Conservation (phyloP, 2,113 vertebrate genomes). For the Copsychus sechellarum region DNA sequence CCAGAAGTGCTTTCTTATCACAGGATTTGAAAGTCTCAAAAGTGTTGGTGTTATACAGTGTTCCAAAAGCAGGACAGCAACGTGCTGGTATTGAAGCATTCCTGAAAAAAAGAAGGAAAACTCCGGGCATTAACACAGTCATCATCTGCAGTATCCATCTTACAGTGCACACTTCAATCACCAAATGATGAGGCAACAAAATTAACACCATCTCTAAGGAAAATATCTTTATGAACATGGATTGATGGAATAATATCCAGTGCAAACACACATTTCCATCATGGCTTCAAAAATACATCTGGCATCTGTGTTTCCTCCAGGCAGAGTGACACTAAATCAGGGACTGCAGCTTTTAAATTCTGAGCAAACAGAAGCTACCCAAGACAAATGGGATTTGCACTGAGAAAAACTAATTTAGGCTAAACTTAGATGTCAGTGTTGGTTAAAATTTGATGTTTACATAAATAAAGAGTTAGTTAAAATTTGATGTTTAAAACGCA, state of each 20-base stretch:
- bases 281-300: background rate
- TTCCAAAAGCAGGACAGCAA: slow-evolving; percentile 88
- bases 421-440: background rate
- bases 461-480: background rate
- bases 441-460: background rate
- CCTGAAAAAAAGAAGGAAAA: slow-evolving; percentile 59
- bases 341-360: background rate
- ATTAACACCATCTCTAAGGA: background rate
- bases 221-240: background rate
- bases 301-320: background rate
- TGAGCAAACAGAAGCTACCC: background rate
- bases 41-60: slow-evolving; percentile 92
- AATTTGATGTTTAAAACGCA: background rate
- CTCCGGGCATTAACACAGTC: background rate
- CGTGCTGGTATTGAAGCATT: slow-evolving; percentile 83
- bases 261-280: background rate
- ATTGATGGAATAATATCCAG: background rate
- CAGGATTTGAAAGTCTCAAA: slow-evolving; percentile 91
- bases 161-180: background rate
- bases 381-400: background rate
- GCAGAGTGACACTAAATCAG: background rate
- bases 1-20: slow-evolving; percentile 92
- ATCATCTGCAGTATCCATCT: background rate
- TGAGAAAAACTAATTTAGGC: background rate
- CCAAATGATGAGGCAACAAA: background rate